A percentile compares a stretch with the other conserved stretches of the same genome.
These are phyloP conservation scores for Dipodomys ordii DNA, from an alignment of 2,113 vertebrate species.

Conservation along the genomic window DNA sequence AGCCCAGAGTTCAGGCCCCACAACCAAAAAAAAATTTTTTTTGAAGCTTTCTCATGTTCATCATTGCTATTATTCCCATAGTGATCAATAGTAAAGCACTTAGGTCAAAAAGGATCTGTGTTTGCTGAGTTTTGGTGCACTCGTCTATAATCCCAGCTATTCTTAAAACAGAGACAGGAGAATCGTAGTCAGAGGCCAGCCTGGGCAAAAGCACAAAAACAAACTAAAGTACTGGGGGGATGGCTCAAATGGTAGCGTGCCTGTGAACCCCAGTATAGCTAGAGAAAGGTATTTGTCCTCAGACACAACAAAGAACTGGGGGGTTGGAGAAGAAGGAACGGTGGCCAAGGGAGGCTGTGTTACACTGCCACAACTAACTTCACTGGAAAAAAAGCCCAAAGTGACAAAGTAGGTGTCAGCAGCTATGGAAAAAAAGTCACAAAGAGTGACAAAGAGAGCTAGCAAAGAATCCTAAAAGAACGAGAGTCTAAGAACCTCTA, in stretches of 20 bases:
- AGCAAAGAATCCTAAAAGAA: constrained; percentile 3
- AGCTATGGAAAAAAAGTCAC: neutral
- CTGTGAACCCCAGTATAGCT: neutral
- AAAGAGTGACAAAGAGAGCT: constrained; percentile 1
- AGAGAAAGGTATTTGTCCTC: neutral
- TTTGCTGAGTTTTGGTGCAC: too few relatives aligned
- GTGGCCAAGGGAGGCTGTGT: neutral
- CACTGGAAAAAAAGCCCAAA: neutral
- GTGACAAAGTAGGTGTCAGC: neutral
- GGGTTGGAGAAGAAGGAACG: too few relatives aligned
- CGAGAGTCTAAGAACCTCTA: neutral
- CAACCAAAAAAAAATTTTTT: too few relatives aligned
- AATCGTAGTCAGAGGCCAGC: too few relatives aligned
- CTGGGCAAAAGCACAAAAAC: too few relatives aligned
- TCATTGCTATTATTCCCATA: constrained; percentile 32
- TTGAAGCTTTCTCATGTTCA: constrained; percentile 16
- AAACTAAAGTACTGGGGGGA: too few relatives aligned
- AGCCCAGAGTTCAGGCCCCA: too few relatives aligned
- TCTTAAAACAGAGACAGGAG: too few relatives aligned
- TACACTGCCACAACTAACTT: neutral
- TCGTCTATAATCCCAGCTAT: too few relatives aligned
- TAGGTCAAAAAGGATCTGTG: neutral
- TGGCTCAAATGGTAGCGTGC: too few relatives aligned
- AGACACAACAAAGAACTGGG: neutral
- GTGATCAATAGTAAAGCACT: constrained; percentile 20